Evolutionary conservation across 2,797 vertebrate species (phyloP).

Genomic region (Oryzias dopingdopingensis): DNA sequence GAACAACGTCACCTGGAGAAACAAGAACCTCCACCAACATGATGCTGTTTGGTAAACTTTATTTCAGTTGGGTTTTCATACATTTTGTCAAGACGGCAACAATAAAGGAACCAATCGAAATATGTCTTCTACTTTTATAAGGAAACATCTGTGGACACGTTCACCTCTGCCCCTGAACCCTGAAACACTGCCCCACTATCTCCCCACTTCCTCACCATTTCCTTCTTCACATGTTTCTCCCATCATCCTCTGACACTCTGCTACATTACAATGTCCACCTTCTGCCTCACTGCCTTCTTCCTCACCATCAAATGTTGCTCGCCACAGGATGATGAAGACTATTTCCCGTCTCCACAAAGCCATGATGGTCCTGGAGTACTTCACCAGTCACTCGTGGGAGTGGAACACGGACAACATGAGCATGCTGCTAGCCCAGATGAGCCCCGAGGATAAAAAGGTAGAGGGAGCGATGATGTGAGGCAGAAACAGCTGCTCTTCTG

Average conservation of each 20-base stretch:
- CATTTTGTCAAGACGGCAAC: too few species aligned
- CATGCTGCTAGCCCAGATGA: conserved; percentile 91
- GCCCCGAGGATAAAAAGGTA: conserved; percentile 92
- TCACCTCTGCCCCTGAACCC: not conserved
- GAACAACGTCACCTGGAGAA: too few species aligned
- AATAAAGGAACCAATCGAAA: too few species aligned
- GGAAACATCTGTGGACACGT: too few species aligned
- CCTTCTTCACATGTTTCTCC: not conserved
- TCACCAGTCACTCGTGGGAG: conserved; percentile 96
- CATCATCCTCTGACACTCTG: not conserved
- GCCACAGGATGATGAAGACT: conserved; percentile 98
- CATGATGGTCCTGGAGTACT: conserved; percentile 97
- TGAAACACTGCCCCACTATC: not conserved
- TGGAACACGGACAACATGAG: conserved; percentile 94
- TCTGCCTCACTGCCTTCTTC: not conserved
- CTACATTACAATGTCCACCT: not conserved
- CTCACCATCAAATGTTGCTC: not conserved
- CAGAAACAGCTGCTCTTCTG: not conserved
- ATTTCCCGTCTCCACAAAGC: conserved; percentile 95
- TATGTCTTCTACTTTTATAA: not conserved
- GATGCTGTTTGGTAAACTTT: too few species aligned
- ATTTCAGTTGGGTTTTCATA: too few species aligned
- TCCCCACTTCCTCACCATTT: not conserved
- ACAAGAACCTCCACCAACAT: too few species aligned
- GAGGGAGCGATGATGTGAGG: not conserved